Evolutionary conservation across 2,113 vertebrate species (phyloP), one percentile per base, ranked within the genome.

Genomic region (Fulmarus glacialis): DNA sequence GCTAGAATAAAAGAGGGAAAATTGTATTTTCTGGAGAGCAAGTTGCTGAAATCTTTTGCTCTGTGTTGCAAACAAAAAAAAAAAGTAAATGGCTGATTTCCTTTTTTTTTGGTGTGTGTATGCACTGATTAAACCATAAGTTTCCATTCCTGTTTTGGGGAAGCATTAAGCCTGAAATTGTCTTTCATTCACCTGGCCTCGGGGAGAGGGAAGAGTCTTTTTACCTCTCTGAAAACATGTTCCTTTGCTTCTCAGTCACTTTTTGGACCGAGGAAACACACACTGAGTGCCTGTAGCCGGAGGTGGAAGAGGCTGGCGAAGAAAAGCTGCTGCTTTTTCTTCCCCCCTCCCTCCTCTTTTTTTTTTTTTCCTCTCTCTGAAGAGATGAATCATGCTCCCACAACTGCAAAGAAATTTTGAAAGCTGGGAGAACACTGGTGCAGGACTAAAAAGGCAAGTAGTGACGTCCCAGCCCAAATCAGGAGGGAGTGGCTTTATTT

Each of bases 301-400:
- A 96, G 89, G 87, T 85, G 55, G 78, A 96, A 93, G 81, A 80
- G 56, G n/a, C 87, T 84, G 93, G 89, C 8, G 15, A 43, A 77
- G 70, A 81, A 90, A 94, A 88, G n/a, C 83, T 84, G 38, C 79
- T 71, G 42, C 63, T 95, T 45, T 85, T 59, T 38, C 50, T 80
- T 26, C 34, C 22, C 2, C 47, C 8, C 19, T 3, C 45, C 75
- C 30, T 8, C 27, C 10, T 9, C 77, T 85, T 88, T n/a, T 11
- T 84, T 94, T 93, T 50, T 36, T 92, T 66, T 36, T 71, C n/a
- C 64, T 72, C 56, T 88, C 70, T 90, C 83, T 85, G 86, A 91
- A 88, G 50, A 82, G 97, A 97, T 98, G 97, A 98, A 97, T 98
- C 98, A 98, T 80, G 78, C 96, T 98, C 97, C 92, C 97, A 97